These are phyloP conservation scores for Papilio protenor DNA, from an alignment of 2,888 invertebrate species.

Conservation along the genomic window DNA sequence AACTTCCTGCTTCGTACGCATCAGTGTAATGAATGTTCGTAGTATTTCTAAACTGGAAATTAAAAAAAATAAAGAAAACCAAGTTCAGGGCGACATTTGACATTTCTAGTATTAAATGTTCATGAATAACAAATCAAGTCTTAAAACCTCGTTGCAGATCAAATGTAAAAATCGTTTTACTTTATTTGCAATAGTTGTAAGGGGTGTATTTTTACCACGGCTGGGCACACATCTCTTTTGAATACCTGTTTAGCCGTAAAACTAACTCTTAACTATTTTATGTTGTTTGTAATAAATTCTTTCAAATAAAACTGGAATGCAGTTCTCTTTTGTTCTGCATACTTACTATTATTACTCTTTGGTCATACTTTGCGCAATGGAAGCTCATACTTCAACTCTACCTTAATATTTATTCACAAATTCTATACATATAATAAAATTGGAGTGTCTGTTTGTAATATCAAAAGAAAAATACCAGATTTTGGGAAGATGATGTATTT, in stretches of 20 bases:
- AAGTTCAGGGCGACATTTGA: neutral
- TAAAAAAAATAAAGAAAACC: no score
- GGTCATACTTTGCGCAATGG: neutral
- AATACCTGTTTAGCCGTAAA: constrained; percentile 6
- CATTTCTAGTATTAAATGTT: neutral
- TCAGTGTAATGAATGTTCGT: neutral
- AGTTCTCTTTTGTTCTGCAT: neutral
- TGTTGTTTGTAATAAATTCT: neutral
- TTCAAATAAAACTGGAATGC: neutral
- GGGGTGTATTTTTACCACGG: neutral
- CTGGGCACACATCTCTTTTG: neutral
- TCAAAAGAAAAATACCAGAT: no score
- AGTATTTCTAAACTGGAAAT: neutral
- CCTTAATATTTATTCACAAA: neutral
- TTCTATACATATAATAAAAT: no score
- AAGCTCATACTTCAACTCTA: neutral
- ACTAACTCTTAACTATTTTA: neutral
- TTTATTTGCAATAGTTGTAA: neutral
- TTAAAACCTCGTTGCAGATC: neutral
- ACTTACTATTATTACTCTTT: neutral
- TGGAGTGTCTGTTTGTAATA: no score
- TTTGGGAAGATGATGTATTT: no score
- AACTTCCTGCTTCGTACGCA: neutral
- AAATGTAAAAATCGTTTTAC: neutral
- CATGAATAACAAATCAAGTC: neutral